Percentiles rank a stretch among this genome's conserved stretches.
Evolutionary conservation across 1,140 invertebrate genomes (phyloP).

Genomic region (Solenopsis invicta): DNA sequence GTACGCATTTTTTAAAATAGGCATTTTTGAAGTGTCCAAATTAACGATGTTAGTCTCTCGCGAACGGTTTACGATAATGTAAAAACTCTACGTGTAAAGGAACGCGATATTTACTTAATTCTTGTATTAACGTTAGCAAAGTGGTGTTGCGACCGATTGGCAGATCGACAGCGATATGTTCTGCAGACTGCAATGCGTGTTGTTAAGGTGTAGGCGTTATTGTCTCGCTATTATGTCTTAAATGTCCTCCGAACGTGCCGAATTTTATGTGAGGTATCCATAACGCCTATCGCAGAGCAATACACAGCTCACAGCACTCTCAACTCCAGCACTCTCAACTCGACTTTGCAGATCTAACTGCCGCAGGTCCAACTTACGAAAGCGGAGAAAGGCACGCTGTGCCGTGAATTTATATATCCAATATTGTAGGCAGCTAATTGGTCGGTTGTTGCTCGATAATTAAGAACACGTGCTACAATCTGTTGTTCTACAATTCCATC

Average conservation of each 20-base stretch:
- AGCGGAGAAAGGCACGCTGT: not conserved
- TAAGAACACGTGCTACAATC: conserved; percentile 27
- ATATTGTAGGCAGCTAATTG: conserved; percentile 49
- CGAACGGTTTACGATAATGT: conserved; percentile 41
- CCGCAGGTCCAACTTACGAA: not conserved
- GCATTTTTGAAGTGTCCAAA: conserved; percentile 22
- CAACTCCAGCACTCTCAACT: not conserved
- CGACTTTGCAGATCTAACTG: not conserved
- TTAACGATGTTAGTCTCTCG: conserved; percentile 23
- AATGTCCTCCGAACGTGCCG: not conserved
- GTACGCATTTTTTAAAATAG: not conserved
- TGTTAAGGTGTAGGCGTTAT: not conserved
- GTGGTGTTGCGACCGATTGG: not conserved
- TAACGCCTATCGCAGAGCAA: not conserved
- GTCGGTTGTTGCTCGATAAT: conserved; percentile 23
- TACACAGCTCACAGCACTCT: not conserved
- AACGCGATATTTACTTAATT: conserved; percentile 30
- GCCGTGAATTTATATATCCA: conserved; percentile 4
- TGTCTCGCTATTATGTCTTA: not conserved
- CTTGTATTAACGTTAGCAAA: conserved; percentile 31
- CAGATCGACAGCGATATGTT: not conserved
- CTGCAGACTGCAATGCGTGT: not conserved
- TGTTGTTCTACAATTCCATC: conserved; percentile 22
- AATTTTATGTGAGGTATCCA: not conserved
- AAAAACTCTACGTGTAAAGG: not conserved